These are phyloP conservation scores for Oscheius sp. DNA, from an alignment of 1,140 invertebrate genomes.

Conservation along the genomic window DNA sequence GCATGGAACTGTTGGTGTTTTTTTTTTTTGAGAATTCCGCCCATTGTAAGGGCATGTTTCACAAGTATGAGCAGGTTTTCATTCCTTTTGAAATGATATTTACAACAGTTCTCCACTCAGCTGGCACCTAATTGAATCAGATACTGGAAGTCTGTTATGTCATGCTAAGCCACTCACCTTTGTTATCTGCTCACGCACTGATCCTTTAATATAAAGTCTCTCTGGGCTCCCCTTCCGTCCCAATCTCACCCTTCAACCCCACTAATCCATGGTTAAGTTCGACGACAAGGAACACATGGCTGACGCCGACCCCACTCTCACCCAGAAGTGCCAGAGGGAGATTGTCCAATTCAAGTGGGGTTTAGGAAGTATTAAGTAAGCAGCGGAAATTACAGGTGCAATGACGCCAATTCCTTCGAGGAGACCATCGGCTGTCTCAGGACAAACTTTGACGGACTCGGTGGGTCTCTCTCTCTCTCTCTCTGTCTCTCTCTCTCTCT, in stretches of 20 bases:
- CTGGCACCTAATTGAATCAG: too few species aligned
- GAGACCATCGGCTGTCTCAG: constrained; percentile 72
- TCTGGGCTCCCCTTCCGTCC: not conserved
- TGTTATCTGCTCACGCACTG: not conserved
- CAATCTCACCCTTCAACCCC: not conserved
- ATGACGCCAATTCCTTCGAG: constrained; percentile 73
- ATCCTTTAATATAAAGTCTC: too few species aligned
- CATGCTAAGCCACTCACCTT: not conserved
- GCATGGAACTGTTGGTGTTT: too few species aligned
- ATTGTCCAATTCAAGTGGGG: constrained; percentile 68
- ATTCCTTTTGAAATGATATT: too few species aligned
- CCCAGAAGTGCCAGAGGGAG: constrained; percentile 74
- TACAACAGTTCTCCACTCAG: too few species aligned
- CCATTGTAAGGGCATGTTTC: too few species aligned
- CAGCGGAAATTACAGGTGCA: not conserved
- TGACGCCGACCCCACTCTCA: constrained; percentile 75
- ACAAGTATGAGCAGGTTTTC: too few species aligned
- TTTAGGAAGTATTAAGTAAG: not conserved
- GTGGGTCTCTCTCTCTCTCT: too few species aligned
- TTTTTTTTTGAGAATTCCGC: too few species aligned
- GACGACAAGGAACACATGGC: constrained; percentile 60
- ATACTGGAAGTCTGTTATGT: too few species aligned
- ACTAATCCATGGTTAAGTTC: constrained; percentile 54
- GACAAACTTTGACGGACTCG: constrained; percentile 46
- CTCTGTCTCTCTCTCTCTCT: not conserved